phyloP scores from a whole-genome alignment of 2,113 vertebrate genomes.

The mouse (Mus musculus) region GRCm39 chr7:113257501-113258000 shows the following conservation, averaged over 20 bases:
- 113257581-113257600: background rate
- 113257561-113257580: background rate
- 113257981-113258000: background rate
- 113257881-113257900: background rate
- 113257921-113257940: background rate
- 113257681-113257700: background rate
- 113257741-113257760: background rate
- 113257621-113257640: background rate
- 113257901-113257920: background rate
- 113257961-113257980: background rate
- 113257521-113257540: background rate
- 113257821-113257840: background rate
- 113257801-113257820: background rate
- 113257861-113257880: background rate
- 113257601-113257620: background rate
- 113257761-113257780: background rate
- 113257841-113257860: background rate
- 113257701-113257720: background rate
- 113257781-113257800: background rate
- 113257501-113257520: background rate
- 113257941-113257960: background rate
- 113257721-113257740: background rate
- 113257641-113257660: background rate
- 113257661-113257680: background rate
- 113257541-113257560: background rate